Conservation (phyloP, 2,888 invertebrate species). For the Trachelus iudaicus region DNA sequence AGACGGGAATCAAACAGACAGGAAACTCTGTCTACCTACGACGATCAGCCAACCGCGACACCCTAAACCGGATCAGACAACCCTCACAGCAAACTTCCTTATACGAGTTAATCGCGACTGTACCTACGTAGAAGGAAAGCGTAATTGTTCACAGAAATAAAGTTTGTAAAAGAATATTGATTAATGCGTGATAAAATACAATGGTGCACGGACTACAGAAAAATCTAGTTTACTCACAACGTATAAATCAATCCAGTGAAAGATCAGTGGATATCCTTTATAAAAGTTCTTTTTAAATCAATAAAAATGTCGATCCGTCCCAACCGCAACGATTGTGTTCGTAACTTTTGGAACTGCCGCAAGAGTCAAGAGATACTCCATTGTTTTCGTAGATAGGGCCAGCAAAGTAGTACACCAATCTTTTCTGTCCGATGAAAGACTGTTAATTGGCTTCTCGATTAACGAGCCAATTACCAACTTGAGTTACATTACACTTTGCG, state of each 20-base stretch:
- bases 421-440: background rate
- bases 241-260: background rate
- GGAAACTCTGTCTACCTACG: slow-evolving; percentile 38
- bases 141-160: background rate
- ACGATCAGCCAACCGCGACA: slow-evolving; percentile 46
- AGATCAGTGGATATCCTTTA: background rate
- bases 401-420: background rate
- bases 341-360: background rate
- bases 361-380: background rate
- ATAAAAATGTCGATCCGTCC: background rate
- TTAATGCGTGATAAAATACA: background rate
- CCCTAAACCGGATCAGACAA: slow-evolving; percentile 46
- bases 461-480: background rate
- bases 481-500: background rate
- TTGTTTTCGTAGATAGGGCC: background rate
- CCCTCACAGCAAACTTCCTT: slow-evolving; percentile 33
- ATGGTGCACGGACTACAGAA: background rate
- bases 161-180: background rate
- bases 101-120: background rate
- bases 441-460: background rate
- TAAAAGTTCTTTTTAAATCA: background rate
- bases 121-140: background rate
- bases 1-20: slow-evolving; percentile 29
- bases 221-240: background rate
- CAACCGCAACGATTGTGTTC: background rate